A percentile compares a stretch with the other conserved stretches of the same genome.
These are phyloP conservation scores for Shargacucullia verbasci DNA, from an alignment of 2,888 invertebrate genomes.

Conservation along the genomic window DNA sequence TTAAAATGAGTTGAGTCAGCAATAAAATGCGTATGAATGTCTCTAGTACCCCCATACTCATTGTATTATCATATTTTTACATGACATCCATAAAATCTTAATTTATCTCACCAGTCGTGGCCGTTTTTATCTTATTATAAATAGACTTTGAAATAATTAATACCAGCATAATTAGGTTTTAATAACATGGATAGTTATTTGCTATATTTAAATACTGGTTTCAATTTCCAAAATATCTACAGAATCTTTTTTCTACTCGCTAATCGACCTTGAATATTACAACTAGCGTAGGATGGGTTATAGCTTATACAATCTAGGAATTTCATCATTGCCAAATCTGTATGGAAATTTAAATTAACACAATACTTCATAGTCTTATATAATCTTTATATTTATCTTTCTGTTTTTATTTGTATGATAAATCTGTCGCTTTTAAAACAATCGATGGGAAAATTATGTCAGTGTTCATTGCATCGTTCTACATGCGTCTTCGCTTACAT, in stretches of 20 bases:
- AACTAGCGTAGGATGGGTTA: constrained; percentile 33
- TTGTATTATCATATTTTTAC: constrained; percentile 7
- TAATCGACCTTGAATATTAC: constrained; percentile 37
- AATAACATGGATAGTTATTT: too few species aligned
- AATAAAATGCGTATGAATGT: constrained; percentile 10
- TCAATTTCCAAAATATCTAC: background rate
- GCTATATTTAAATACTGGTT: too few species aligned
- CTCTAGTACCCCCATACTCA: constrained; percentile 5
- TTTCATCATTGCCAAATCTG: constrained; percentile 43
- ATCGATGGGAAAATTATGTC: constrained; percentile 26
- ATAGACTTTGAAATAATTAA: too few species aligned
- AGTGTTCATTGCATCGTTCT: constrained; percentile 5
- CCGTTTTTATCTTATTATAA: too few species aligned
- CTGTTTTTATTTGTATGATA: constrained; percentile 29
- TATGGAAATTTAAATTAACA: constrained; percentile 19
- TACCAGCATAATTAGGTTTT: too few species aligned
- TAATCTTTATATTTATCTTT: constrained; percentile 12
- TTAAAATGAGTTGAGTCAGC: constrained; percentile 51
- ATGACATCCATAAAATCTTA: background rate
- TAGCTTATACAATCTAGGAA: constrained; percentile 31
- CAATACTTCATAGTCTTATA: constrained; percentile 5
- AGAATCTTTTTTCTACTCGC: constrained; percentile 8
- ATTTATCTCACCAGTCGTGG: too few species aligned
- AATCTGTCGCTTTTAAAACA: constrained; percentile 18
- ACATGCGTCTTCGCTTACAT: constrained; percentile 7